Conservation (phyloP, 1,140 invertebrate species). For the Diprion similis region DNA sequence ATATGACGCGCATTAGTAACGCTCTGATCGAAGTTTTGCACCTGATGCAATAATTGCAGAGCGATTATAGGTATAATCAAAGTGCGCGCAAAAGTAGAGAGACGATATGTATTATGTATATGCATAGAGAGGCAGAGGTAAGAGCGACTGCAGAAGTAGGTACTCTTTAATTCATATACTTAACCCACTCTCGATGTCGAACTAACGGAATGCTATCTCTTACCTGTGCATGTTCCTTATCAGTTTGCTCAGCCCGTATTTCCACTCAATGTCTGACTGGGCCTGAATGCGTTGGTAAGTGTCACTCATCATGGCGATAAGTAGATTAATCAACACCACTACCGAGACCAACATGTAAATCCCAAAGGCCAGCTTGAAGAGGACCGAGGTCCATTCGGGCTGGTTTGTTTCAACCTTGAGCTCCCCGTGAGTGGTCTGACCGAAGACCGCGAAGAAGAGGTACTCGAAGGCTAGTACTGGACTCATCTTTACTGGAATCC, state of each 20-base stretch:
- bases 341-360: slow-evolving; percentile 97
- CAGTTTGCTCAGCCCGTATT: slow-evolving; percentile 98
- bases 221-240: slow-evolving; percentile 96
- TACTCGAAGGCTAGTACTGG: slow-evolving; percentile 93
- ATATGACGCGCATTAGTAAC: not conserved
- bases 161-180: not conserved
- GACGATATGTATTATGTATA: not conserved
- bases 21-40: not conserved
- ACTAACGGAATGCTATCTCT: slow-evolving; percentile 27
- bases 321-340: slow-evolving; percentile 96
- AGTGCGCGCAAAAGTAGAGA: not conserved
- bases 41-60: too few relatives aligned
- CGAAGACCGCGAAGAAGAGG: slow-evolving; percentile 98
- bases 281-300: slow-evolving; percentile 98
- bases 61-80: too few relatives aligned
- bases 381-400: slow-evolving; percentile 78
- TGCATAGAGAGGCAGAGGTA: not conserved
- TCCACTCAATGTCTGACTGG: slow-evolving; percentile 99
- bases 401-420: slow-evolving; percentile 71
- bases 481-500: slow-evolving; percentile 78
- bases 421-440: slow-evolving; percentile 89
- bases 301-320: slow-evolving; percentile 99
- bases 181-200: not conserved
- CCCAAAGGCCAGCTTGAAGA: slow-evolving; percentile 90
- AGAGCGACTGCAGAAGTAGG: not conserved